A percentile compares a stretch with the other conserved stretches of the same genome.
Conservation (phyloP, 1,140 invertebrate species). For the Cepaea nemoralis region DNA sequence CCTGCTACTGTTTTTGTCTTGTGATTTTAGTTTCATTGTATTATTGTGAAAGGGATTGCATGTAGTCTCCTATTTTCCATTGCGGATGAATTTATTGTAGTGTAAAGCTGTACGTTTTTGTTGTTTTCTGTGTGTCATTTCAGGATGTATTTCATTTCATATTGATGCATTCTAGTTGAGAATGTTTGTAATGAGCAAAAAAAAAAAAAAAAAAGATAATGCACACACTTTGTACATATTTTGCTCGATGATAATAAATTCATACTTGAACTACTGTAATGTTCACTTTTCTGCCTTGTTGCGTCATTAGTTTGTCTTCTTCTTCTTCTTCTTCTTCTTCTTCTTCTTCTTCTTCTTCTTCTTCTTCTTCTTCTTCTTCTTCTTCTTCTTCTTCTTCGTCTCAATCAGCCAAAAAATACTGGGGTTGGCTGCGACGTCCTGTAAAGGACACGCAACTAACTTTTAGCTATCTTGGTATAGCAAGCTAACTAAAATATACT, state of each 20-base stretch:
- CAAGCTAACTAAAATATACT: no score
- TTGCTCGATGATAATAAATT: neutral
- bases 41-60: neutral
- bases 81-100: neutral
- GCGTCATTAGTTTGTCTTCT: no score
- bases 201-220: neutral
- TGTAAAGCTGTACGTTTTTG: neutral
- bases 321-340: no score
- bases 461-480: no score
- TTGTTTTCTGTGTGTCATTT: neutral
- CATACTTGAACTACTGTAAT: neutral
- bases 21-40: neutral
- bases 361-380: no score
- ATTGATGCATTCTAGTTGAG: neutral
- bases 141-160: neutral
- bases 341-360: no score
- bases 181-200: neutral
- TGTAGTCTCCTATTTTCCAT: neutral
- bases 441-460: no score
- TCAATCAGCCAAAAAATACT: no score
- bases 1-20: neutral
- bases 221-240: neutral
- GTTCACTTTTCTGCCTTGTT: neutral
- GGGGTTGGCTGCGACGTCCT: no score
- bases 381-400: no score